Conservation (phyloP, 1,140 invertebrate species). For the Ephestia elutella region DNA sequence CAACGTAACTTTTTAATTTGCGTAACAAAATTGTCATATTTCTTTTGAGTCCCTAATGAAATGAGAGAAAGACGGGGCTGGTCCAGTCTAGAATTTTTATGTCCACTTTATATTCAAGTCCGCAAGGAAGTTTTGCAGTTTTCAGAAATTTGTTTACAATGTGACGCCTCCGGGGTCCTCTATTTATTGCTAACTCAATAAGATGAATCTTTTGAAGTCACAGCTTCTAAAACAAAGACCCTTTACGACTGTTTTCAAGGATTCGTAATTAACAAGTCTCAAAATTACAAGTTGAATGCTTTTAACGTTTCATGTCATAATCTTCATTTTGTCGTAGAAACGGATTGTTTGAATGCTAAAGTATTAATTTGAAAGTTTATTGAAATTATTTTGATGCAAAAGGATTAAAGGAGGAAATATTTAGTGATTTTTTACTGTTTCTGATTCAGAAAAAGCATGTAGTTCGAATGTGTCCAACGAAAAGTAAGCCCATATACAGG, state of each 20-base stretch:
- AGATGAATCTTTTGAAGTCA: conserved; percentile 49
- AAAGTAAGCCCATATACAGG: no score
- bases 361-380: no score
- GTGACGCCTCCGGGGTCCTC: conserved; percentile 22
- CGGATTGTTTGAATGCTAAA: no score
- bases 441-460: no score
- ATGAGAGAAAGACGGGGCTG: conserved; percentile 36
- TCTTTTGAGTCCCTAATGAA: conserved; percentile 54
- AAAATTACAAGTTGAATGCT: conserved; percentile 62
- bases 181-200: conserved; percentile 54
- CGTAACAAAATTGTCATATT: conserved; percentile 62
- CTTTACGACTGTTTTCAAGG: conserved; percentile 43
- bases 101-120: conserved; percentile 49
- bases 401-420: no score
- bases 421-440: no score
- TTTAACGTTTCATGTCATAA: conserved; percentile 69
- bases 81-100: conserved; percentile 57
- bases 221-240: conserved; percentile 18
- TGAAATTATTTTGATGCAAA: no score
- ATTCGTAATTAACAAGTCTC: conserved; percentile 66
- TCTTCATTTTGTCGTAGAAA: conserved; percentile 19
- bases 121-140: conserved; percentile 36
- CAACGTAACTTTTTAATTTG: conserved; percentile 60
- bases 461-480: no score
- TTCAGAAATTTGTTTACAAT: conserved; percentile 50